These are phyloP conservation scores for Drosophila borealis DNA, from an alignment of 2,888 invertebrate species.

Conservation along the genomic window DNA sequence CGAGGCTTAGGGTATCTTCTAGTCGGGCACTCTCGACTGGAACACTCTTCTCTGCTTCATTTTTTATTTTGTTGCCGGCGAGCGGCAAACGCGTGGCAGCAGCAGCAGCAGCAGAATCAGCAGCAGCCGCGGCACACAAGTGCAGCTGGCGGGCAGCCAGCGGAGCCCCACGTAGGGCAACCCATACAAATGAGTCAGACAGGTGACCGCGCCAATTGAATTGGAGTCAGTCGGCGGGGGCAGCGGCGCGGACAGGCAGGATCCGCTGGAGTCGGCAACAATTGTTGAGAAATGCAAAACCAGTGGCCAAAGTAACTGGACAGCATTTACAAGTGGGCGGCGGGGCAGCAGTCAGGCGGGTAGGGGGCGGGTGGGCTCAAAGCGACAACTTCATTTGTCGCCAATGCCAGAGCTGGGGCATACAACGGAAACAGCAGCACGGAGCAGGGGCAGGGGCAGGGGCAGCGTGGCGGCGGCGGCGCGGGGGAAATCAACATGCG, in stretches of 20 bases:
- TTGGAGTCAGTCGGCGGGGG: neutral
- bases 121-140: slow-evolving; percentile 23
- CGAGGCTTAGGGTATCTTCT: neutral
- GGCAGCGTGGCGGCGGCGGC: slow-evolving; percentile 5
- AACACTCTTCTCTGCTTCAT: neutral
- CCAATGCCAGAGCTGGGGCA: slow-evolving; percentile 43
- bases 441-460: neutral
- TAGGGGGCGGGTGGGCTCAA: slow-evolving; percentile 9
- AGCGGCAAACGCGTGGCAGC: slow-evolving; percentile 60
- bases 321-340: slow-evolving; percentile 15
- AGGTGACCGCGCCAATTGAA: slow-evolving; percentile 47
- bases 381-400: slow-evolving; percentile 74
- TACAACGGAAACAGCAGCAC: slow-evolving; percentile 53
- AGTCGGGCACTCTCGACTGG: neutral
- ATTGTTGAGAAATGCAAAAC: slow-evolving; percentile 30
- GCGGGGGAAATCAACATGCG: slow-evolving; percentile 34
- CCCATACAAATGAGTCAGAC: slow-evolving; percentile 63
- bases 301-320: slow-evolving; percentile 33
- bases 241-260: slow-evolving; percentile 26
- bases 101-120: slow-evolving; percentile 11
- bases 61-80: slow-evolving; percentile 23
- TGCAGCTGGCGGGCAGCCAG: slow-evolving; percentile 5
- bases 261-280: slow-evolving; percentile 37
- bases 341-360: neutral
- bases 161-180: slow-evolving; percentile 41